Base-by-base conservation (phyloP, 1,140 invertebrate genomes). In the Drosophila watanabei region DNA sequence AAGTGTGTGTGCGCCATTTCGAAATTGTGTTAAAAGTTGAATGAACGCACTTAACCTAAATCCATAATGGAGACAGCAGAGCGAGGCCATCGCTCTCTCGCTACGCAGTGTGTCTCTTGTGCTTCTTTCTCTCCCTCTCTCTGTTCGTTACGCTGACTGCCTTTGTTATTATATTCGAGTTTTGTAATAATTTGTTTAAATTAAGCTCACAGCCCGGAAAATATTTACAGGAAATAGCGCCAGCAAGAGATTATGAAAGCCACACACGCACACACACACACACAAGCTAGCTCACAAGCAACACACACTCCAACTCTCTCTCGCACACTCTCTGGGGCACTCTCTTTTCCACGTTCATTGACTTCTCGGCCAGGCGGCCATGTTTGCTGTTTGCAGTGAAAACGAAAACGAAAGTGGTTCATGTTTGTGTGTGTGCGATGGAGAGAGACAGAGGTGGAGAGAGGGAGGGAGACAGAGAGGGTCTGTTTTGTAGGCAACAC, bases 41-140 rank as follows among this genome's bases (percentile, higher is more conserved):
- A 92, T 75, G 91, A 92, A 92, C 91, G 91, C 85, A 92, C 91
- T 92, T 92, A 92, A 92, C 91, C 91, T 35, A 91, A 92, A 85
- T 92, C 77, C 75, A 78, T 82, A 75, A 79, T 78, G 81, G 57
- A 82, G 76, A 69, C 76, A 76, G 45, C 71, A 54, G 77, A 79
- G 56, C 64, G 49, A 64, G 64, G 71, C 72, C 68, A 85, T 56
- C 46, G 7, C 51, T 59, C 54, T 62, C 16, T 48, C 10, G 43
- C 46, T 10, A 43, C 5, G 16, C 9, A 10, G 0, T 33, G 33
- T 33, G 9, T 18, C 33, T 14, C 59, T 35, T 14, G 5, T n/a
- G 41, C 41, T 3, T 24, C 24, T 11, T 13, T 9, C 5, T 28
- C 20, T 32, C 18, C 16, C 28, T 6, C 64, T 37, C 56, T 24